Percentiles rank a stretch among this genome's conserved stretches.
Conservation (phyloP, 1,140 invertebrate species). For the Zaprionus nigranus region DNA sequence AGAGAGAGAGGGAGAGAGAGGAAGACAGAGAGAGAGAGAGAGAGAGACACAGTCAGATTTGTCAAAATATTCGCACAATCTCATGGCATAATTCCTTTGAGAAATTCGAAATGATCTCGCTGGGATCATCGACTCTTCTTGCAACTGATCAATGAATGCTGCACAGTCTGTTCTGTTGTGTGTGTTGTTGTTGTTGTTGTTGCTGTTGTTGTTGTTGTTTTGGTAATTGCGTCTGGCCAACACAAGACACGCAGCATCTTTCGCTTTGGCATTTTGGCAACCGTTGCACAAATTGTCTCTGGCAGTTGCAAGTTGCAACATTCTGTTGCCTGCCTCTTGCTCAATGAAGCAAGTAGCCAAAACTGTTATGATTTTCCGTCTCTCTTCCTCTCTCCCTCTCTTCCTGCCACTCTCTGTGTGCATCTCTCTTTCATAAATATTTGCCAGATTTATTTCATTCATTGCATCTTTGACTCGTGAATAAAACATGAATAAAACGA, state of each 20-base stretch:
- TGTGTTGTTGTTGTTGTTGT: not conserved
- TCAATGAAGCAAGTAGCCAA: constrained; percentile 35
- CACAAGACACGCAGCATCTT: constrained; percentile 31
- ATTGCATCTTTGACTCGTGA: constrained; percentile 51
- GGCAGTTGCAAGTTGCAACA: constrained; percentile 66
- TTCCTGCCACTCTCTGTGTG: not conserved
- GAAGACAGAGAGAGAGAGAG: not conserved
- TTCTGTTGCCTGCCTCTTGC: constrained; percentile 18
- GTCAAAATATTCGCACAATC: constrained; percentile 2
- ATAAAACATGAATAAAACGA: constrained; percentile 58
- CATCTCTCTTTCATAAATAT: constrained; percentile 8
- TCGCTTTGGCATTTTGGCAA: constrained; percentile 29
- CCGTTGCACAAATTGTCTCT: constrained; percentile 67
- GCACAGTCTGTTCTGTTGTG: too few relatives aligned
- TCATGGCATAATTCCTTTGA: not conserved
- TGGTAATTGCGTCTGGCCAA: constrained; percentile 38
- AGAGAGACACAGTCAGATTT: not conserved
- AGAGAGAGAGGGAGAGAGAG: not conserved
- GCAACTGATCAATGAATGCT: not conserved
- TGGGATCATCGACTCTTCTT: not conserved
- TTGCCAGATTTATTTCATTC: constrained; percentile 61
- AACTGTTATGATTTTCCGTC: constrained; percentile 60
- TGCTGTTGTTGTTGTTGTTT: not conserved
- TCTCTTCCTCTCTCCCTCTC: not conserved
- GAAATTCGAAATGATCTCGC: not conserved